Conservation (phyloP, 2,113 vertebrate genomes). For the Spea multiplicata region DNA sequence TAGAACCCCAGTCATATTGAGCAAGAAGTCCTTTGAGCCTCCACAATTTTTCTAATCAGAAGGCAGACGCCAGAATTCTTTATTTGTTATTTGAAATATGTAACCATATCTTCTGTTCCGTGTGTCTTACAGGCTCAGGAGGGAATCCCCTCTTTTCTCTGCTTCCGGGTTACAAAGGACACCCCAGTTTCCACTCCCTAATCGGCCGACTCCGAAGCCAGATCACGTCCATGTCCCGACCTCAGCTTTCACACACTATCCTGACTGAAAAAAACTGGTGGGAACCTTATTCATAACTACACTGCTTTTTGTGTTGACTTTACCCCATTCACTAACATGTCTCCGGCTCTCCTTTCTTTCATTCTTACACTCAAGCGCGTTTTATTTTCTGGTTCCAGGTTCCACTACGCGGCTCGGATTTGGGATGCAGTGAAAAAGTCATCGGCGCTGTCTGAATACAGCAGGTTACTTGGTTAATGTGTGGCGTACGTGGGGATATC, state of each 20-base stretch:
- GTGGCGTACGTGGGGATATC: accelerated
- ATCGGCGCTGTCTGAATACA: constrained; percentile 84
- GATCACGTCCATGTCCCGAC: constrained; percentile 83
- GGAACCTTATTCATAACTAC: neutral
- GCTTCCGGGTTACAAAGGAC: constrained; percentile 82
- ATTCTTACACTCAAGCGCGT: neutral
- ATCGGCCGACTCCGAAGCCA: constrained; percentile 82
- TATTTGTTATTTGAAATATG: too few relatives aligned
- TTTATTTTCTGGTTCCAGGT: constrained; percentile 62
- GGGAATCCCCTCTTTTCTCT: constrained; percentile 79
- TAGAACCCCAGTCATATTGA: too few relatives aligned
- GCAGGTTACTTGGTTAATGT: constrained; percentile 76
- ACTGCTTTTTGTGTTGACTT: neutral
- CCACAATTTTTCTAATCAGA: too few relatives aligned
- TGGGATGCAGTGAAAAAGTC: constrained; percentile 92
- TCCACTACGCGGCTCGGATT: constrained; percentile 87
- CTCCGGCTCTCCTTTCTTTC: too few relatives aligned
- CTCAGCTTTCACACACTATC: constrained; percentile 87
- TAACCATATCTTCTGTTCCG: neutral
- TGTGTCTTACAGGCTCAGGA: constrained; percentile 60
- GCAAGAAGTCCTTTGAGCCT: too few relatives aligned
- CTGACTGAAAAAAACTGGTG: constrained; percentile 93
- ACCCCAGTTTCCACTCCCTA: constrained; percentile 80
- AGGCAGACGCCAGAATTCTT: too few relatives aligned
- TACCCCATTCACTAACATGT: neutral